These are phyloP conservation scores for Nothocercus julius DNA, from an alignment of 2,113 vertebrate genomes.

Conservation along the genomic window DNA sequence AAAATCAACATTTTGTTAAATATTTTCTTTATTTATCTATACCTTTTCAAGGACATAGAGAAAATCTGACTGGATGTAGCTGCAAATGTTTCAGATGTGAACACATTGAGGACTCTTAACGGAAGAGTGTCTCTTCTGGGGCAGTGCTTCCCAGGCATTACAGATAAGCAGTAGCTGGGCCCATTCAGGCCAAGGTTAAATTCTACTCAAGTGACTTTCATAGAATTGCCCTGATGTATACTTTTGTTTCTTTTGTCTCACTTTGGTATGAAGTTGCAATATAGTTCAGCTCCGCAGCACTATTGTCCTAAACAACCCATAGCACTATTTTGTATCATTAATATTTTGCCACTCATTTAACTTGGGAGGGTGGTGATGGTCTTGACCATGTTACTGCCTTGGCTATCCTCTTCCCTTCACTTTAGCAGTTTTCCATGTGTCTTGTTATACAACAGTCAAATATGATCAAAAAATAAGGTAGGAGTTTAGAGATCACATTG, in stretches of 20 bases:
- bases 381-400: background rate
- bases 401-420: background rate
- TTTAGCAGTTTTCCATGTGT: background rate
- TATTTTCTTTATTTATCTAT: background rate
- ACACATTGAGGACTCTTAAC: background rate
- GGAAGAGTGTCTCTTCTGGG: background rate
- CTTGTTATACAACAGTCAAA: conserved; percentile 29
- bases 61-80: background rate
- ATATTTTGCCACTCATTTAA: background rate
- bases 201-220: background rate
- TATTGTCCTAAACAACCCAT: background rate
- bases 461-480: background rate
- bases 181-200: background rate
- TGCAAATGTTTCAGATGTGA: background rate
- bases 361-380: background rate
- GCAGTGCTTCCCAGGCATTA: background rate
- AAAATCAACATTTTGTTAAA: background rate
- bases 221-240: background rate
- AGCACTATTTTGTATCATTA: background rate
- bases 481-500: conserved; percentile 25
- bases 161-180: background rate
- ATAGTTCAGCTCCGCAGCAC: background rate
- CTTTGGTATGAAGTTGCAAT: background rate
- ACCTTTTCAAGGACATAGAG: background rate
- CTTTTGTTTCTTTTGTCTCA: background rate